Base-by-base conservation (phyloP, 2,797 vertebrate species). In the Sylvilagus floridanus region DNA sequence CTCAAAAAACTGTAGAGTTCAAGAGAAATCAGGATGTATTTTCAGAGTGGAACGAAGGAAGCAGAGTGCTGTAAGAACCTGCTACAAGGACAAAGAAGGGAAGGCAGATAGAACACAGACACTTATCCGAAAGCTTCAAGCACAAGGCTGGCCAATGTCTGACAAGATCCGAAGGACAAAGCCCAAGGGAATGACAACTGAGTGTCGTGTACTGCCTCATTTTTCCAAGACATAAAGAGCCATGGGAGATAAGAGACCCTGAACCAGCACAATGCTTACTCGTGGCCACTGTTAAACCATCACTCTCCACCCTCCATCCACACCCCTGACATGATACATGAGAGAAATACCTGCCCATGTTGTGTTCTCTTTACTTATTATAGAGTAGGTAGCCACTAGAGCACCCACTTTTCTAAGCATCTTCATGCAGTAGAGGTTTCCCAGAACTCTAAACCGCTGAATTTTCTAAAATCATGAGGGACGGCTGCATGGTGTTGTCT, bases 381-480 rank as follows among this genome's bases (percentile, higher is more conserved):
- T 21, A 52, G 2, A 50, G 42, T 3, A 32, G 28, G n/a, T 79
- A 24, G 42, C 16, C 32, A 57, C 0, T 50, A 21, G 19, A 65
- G 3, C 6, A 65, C 17, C 2, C 19, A 62, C 22, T 57, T 8
- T 78, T 84, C 24, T 71, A 71, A 75, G 3, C 30, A 50, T 1
- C 30, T 57, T 30, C 19, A 7, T 60, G 2, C 32, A 42, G 2
- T 30, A 84, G 28, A 42, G 10, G 22, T 65, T 75, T 76, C 77
- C 81, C 32, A 91, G 69, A 82, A 81, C 24, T 81, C n/a, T 35
- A 82, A 60, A 37, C 11, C 72, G 2, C 30, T 66, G 28, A 37
- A 63, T 73, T 57, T 77, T 85, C 63, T 76, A 94, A 94, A 92
- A 85, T 30, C 24, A 82, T 69, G 1, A 14, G 11, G 54, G 4